Conservation (phyloP, 64 coral and sea anemone genomes). For the Trachythela sp. region DNA sequence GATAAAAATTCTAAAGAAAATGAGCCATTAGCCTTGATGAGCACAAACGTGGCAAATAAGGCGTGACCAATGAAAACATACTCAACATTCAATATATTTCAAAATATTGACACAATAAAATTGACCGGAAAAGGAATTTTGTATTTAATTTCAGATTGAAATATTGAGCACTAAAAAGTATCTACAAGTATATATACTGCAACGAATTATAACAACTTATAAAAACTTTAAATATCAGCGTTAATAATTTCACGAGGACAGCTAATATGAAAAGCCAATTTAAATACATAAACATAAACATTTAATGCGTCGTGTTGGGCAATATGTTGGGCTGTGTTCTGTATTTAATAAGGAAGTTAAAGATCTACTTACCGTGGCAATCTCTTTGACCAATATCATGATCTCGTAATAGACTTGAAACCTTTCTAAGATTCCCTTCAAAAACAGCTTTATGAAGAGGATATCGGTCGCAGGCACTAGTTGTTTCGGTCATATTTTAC, state of each 20-base stretch:
- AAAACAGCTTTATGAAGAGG: conserved; percentile 94
- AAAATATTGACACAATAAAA: neutral
- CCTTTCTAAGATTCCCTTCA: conserved; percentile 92
- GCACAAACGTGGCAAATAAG: neutral
- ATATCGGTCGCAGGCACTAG: conserved; percentile 55
- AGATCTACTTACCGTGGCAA: conserved; percentile 62
- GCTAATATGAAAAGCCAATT: neutral
- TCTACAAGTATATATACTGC: neutral
- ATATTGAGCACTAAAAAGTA: neutral
- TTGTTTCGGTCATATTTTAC: conserved; percentile 41
- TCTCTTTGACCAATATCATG: conserved; percentile 83
- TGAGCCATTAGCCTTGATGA: neutral
- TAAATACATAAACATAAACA: too few relatives aligned
- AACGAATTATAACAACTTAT: neutral
- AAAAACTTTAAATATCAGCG: neutral
- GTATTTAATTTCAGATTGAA: neutral
- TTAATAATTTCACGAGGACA: neutral
- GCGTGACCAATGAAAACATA: neutral
- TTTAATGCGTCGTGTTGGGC: neutral
- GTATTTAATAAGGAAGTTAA: neutral
- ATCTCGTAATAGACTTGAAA: conserved; percentile 63
- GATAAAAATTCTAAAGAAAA: too few relatives aligned
- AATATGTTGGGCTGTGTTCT: too few relatives aligned
- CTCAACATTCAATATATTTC: neutral
- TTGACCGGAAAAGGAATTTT: neutral